Base-by-base conservation (phyloP, 2,888 invertebrate genomes). In the Chrysotoxum bicinctum region DNA sequence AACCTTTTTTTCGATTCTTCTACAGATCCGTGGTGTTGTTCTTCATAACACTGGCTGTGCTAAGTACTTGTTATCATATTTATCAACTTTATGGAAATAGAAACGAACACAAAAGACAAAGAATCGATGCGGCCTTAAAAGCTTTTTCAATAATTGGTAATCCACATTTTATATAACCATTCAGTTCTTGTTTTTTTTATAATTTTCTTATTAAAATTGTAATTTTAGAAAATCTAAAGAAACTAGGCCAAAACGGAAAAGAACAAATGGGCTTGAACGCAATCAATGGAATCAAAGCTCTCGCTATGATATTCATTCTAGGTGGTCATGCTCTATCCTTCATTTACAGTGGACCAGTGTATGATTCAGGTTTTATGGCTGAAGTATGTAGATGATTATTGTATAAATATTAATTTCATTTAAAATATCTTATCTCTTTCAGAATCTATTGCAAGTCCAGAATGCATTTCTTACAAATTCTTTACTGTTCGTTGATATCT, bases 401-500 rank as follows among this genome's bases (percentile, higher is more conserved):
- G n/a, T n/a, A n/a, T n/a, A n/a, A n/a, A n/a, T n/a, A n/a, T n/a
- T n/a, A n/a, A n/a, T n/a, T n/a, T n/a, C 10, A 60, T 40, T 23
- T 58, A 16, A 21, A 48, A 66, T 43, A 35, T 50, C 32, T 43
- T 48, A 30, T 43, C 3, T 75, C 78, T 89, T 93, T 89, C 91
- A 95, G 95, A 92, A 94, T 78, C 92, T 94, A 4, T 92, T 92
- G 37, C 92, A 93, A 74, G 92, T 94, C 21, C 92, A 93, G 79
- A 94, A 95, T 89, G 93, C 94, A 0, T 93, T 95, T 73, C 93
- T 95, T 89, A 89, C 94, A 56, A 96, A 95, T 91, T 95, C 95
- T 87, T 93, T 95, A 2, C 91, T 96, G 7, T 92, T 96, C 12
- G 96, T 96, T n/a, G 96, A 96, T 88, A 94, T 95, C 0, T 96